phyloP scores from a whole-genome alignment of 2,888 invertebrate genomes.

The Chrysopilus asiliformis region DNA sequence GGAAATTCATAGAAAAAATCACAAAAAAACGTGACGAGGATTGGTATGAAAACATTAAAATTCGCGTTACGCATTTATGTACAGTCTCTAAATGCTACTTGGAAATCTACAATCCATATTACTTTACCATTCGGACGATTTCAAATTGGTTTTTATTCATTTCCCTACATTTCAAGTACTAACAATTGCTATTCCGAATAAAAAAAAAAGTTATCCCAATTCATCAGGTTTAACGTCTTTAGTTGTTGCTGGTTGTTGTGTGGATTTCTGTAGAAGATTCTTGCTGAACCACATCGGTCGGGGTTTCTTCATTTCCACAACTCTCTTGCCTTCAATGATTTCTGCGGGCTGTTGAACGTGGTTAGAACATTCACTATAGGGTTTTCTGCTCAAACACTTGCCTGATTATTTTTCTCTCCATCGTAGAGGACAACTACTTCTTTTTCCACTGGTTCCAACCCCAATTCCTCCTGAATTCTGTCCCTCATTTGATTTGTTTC shows the following conservation, averaged over 20 bases:
- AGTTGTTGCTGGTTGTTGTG: slow-evolving; percentile 53
- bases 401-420: slow-evolving; percentile 54
- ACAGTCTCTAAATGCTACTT: no score
- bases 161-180: no score
- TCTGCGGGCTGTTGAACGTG: slow-evolving; percentile 28
- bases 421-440: slow-evolving; percentile 79
- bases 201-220: slow-evolving; percentile 42
- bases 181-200: no score
- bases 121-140: no score
- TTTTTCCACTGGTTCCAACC: slow-evolving; percentile 60
- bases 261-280: slow-evolving; percentile 67
- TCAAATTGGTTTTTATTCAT: no score
- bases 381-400: slow-evolving; percentile 14
- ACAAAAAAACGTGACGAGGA: no score
- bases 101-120: no score
- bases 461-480: slow-evolving; percentile 55
- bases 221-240: slow-evolving; percentile 62
- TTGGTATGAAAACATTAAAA: no score
- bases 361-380: no score
- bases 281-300: slow-evolving; percentile 81
- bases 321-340: slow-evolving; percentile 54
- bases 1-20: no score
- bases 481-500: slow-evolving; percentile 74
- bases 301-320: slow-evolving; percentile 74
- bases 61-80: no score